A percentile compares a stretch with the other conserved stretches of the same genome.
phyloP scores from a whole-genome alignment of 2,797 vertebrate species.

The Propithecus deckenii region DNA sequence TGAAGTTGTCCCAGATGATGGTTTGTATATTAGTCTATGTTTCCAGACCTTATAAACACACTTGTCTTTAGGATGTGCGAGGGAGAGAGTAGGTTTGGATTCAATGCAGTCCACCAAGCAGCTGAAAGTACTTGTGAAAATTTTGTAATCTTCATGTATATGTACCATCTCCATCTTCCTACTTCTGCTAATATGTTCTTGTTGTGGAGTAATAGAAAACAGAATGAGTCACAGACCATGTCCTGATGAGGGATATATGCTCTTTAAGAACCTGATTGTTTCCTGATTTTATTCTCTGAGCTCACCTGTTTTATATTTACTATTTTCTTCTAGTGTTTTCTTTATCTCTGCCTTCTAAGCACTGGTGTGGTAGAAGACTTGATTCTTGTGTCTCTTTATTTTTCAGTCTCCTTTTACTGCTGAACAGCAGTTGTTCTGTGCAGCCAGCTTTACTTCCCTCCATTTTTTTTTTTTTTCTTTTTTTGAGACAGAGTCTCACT shows the following conservation, averaged over 20 bases:
- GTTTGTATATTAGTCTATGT: not conserved
- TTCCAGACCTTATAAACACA: not conserved
- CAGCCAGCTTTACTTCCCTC: not conserved
- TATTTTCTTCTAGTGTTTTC: not conserved
- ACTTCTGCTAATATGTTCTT: not conserved
- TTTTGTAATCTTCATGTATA: accelerated
- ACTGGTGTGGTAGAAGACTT: no score
- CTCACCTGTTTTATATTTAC: not conserved
- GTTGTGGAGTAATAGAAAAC: not conserved
- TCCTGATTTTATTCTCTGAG: not conserved
- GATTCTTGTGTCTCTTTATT: not conserved
- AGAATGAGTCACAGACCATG: not conserved
- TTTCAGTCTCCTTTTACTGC: not conserved
- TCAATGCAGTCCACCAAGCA: not conserved
- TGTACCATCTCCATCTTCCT: not conserved
- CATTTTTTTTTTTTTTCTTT: not conserved
- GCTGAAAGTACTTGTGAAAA: not conserved
- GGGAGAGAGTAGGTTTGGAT: not conserved
- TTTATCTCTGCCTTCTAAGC: not conserved
- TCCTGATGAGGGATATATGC: no score
- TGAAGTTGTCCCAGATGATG: no score
- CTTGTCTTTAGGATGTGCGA: not conserved
- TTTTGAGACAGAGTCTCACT: no score
- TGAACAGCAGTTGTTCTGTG: not conserved
- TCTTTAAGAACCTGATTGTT: not conserved